These are phyloP conservation scores for Eulimnadia texana DNA, from an alignment of 1,140 invertebrate genomes.

Conservation along the genomic window DNA sequence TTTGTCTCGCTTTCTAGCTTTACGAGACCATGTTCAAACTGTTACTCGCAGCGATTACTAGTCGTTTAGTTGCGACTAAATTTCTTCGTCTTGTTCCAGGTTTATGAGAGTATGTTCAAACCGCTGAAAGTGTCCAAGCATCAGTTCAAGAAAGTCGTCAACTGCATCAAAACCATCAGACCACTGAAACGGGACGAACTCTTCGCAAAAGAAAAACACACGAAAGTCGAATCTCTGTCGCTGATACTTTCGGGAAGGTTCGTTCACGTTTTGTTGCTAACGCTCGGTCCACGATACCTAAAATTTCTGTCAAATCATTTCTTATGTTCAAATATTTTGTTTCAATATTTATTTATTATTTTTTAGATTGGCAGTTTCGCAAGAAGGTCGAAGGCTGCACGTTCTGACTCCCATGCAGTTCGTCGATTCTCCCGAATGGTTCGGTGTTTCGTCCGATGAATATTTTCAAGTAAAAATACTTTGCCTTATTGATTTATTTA, in stretches of 20 bases:
- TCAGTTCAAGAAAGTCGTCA: conserved; percentile 64
- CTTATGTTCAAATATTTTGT: too few species aligned
- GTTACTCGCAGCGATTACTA: too few species aligned
- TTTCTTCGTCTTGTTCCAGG: conserved; percentile 33
- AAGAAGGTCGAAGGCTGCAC: conserved; percentile 68
- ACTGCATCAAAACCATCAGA: conserved; percentile 63
- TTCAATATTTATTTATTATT: not conserved
- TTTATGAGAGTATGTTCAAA: conserved; percentile 65
- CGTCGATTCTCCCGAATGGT: conserved; percentile 85
- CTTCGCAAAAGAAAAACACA: conserved; percentile 77
- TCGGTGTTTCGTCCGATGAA: conserved; percentile 73
- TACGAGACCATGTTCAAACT: too few species aligned
- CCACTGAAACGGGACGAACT: conserved; percentile 66
- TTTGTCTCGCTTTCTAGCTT: too few species aligned
- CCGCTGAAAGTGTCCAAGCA: conserved; percentile 61
- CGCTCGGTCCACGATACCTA: too few species aligned
- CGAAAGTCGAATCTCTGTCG: conserved; percentile 71
- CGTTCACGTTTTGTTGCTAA: conserved; percentile 32
- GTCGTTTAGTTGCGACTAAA: not conserved
- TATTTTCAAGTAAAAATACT: conserved; percentile 56
- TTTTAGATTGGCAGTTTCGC: conserved; percentile 65
- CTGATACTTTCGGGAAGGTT: conserved; percentile 74
- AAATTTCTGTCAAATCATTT: too few species aligned
- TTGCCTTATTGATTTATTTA: not conserved
- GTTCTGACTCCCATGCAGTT: conserved; percentile 80